A percentile compares a stretch with the other conserved stretches of the same genome.
Conservation (phyloP, 1,140 invertebrate species). For the Papilio polyxenes region DNA sequence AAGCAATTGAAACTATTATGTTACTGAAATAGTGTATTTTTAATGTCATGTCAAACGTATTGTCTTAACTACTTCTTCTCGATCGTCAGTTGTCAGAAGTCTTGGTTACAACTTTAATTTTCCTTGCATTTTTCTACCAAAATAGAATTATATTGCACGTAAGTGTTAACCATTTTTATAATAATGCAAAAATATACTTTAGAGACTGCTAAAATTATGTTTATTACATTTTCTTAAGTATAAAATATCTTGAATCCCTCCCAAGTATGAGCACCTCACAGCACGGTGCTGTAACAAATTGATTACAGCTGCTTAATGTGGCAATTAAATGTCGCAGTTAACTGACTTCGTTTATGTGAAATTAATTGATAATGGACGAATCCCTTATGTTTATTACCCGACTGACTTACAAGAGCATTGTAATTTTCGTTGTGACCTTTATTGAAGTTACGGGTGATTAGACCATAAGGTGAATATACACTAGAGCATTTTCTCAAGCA, state of each 20-base stretch:
- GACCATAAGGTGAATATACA: no score
- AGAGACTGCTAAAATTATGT: background rate
- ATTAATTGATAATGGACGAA: background rate
- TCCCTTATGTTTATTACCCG: background rate
- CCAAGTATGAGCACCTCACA: background rate
- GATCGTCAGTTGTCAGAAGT: no score
- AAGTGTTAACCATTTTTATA: background rate
- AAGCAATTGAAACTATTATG: no score
- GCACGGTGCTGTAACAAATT: background rate
- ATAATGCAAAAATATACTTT: background rate
- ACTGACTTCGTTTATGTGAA: background rate
- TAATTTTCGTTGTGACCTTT: background rate
- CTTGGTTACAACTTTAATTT: no score
- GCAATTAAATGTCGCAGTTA: background rate
- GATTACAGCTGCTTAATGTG: constrained; percentile 9
- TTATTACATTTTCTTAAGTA: background rate
- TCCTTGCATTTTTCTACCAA: no score
- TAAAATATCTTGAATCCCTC: background rate
- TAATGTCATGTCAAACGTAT: no score
- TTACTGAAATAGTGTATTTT: no score
- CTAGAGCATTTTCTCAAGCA: no score
- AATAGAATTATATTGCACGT: background rate
- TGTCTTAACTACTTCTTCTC: no score
- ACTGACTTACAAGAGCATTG: background rate
- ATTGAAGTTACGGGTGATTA: no score